phyloP scores from a whole-genome alignment of 2,888 invertebrate species.

The Oscheius sp. region DNA sequence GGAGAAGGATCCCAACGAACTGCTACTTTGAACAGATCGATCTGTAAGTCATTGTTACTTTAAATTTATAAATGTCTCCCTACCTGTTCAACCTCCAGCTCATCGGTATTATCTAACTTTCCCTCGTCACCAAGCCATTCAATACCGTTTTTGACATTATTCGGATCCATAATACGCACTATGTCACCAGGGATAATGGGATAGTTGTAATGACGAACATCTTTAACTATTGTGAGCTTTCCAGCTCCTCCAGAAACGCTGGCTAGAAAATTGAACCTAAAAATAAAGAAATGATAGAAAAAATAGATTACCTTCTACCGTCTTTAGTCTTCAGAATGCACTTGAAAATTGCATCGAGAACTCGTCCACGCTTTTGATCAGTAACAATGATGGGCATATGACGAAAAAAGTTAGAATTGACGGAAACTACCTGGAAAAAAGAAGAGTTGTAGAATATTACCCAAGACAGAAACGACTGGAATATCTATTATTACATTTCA shows the following conservation, averaged over 20 bases:
- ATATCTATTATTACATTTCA: no score
- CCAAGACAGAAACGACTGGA: no score
- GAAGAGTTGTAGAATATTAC: no score
- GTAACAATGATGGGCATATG: background rate
- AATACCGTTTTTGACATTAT: no score
- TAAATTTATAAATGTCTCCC: background rate
- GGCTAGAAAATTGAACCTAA: background rate
- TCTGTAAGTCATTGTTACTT: background rate
- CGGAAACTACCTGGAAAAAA: background rate
- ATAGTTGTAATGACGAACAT: background rate
- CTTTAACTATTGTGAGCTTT: background rate
- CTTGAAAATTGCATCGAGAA: background rate
- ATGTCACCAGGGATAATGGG: background rate
- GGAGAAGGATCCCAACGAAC: conserved; percentile 16
- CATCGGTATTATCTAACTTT: background rate
- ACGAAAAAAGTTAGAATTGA: conserved; percentile 2
- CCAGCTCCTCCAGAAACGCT: background rate
- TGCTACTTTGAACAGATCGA: background rate
- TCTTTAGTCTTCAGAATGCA: background rate
- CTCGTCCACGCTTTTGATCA: background rate
- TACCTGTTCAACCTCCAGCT: background rate
- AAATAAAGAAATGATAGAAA: background rate
- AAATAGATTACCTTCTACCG: background rate
- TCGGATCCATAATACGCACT: background rate
- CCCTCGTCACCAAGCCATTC: conserved; percentile 13